Evolutionary conservation across 2,797 vertebrate genomes (phyloP), one percentile per base, ranked within the genome.

Genomic region (Enteromius thamalakanensis): DNA sequence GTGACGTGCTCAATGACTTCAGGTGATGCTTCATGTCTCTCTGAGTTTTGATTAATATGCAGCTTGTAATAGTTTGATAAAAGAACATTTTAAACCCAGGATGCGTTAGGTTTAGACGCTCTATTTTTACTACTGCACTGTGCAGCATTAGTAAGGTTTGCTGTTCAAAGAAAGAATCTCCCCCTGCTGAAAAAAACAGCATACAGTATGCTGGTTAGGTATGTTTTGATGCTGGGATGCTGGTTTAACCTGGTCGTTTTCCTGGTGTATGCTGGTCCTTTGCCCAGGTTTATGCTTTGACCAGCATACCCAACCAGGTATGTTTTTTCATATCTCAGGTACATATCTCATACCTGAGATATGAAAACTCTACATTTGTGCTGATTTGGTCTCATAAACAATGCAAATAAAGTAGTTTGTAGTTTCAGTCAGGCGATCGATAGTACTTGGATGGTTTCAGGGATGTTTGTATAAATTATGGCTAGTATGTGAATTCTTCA

Each of bases 1-100:
- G 64, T 82, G 62, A 76, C 72, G 76, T 67, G 8, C 23, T 29
- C 45, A 21, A 17, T 74, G 55, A 81, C 21, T 64, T 34, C 12
- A 64, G 51, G 69, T 4, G 23, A 76, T 0, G n/a, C 23, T 68
- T 76, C 6, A 47, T 32, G 15, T 45, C 12, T 76, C 32, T 76
- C 34, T 62, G 47, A 76, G 75, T 32, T 37, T 74, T 74, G 15
- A 65, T 75, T 69, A 15, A 55, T 49, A 45, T 11, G 5, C 9
- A 69, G 49, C 17, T 68, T 58, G 34, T 69, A 12, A 58, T 34
- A 55, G 34, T 32, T 45, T 69, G 62, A 76, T 60, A 62, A 79
- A 79, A 79, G 11, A 79, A 68, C 37, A 32, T 47, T n/a, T 64
- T 47, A 77, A 40, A 77, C 45, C 21, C 58, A 75, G n/a, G n/a